These are phyloP conservation scores for Cerastis rubricosa DNA, from an alignment of 2,888 invertebrate genomes.

Conservation along the genomic window DNA sequence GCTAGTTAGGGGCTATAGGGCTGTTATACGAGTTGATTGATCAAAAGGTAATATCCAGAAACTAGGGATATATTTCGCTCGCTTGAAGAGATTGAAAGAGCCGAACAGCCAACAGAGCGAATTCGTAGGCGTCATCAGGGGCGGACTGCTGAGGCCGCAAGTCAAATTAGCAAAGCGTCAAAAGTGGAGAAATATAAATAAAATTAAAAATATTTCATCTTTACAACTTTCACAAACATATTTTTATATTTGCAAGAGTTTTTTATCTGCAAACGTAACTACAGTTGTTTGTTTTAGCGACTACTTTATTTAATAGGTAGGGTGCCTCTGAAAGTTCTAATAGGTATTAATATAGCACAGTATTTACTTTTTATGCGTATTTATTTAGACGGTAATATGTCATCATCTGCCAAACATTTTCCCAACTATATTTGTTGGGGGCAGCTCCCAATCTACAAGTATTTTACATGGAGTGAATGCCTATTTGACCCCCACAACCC, in stretches of 20 bases:
- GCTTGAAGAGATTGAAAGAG: neutral
- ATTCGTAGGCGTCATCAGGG: neutral
- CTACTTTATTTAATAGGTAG: neutral
- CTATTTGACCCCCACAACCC: neutral
- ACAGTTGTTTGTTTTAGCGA: conserved; percentile 1
- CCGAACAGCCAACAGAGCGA: neutral
- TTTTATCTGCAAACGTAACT: neutral
- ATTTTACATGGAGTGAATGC: no score
- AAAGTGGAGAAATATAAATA: neutral
- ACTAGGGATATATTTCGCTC: neutral
- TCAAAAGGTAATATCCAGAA: neutral
- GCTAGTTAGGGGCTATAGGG: neutral
- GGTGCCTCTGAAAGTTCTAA: neutral
- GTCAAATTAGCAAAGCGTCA: neutral
- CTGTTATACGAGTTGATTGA: neutral
- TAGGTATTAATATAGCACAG: neutral
- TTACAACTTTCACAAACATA: neutral
- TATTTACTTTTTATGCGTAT: neutral
- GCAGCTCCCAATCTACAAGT: neutral
- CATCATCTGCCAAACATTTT: neutral
- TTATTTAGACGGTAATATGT: neutral
- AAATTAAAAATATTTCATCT: neutral
- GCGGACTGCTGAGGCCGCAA: neutral
- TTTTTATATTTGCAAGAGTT: neutral
- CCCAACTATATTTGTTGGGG: neutral